Percentiles rank a stretch among this genome's conserved stretches.
These are phyloP conservation scores for Pseudoips prasinana DNA, from an alignment of 2,888 invertebrate genomes.

Conservation along the genomic window DNA sequence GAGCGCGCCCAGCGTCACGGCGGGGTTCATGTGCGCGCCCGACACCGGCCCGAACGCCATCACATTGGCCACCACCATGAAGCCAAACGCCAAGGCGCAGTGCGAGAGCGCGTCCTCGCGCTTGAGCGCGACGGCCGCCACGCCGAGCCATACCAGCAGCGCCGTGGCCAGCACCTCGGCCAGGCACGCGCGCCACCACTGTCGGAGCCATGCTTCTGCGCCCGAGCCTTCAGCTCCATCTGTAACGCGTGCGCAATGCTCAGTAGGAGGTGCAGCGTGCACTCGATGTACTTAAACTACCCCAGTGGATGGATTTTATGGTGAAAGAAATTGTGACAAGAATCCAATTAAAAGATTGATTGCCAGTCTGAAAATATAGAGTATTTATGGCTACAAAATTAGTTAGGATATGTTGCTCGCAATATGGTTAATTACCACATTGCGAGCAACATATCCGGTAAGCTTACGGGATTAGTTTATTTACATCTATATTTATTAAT, in stretches of 20 bases:
- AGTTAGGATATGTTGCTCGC: no score
- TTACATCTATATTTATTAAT: no score
- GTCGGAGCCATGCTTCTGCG: slow-evolving; percentile 39
- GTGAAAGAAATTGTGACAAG: no score
- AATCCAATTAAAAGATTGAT: no score
- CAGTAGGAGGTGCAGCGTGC: no score
- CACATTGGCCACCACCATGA: slow-evolving; percentile 52
- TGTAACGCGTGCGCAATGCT: neutral
- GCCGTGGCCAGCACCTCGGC: slow-evolving; percentile 61
- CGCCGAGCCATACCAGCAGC: slow-evolving; percentile 64
- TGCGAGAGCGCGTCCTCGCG: slow-evolving; percentile 44
- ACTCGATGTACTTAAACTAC: no score
- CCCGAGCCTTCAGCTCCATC: slow-evolving; percentile 13
- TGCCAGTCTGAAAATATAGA: no score
- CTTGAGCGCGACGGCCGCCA: slow-evolving; percentile 33
- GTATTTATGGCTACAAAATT: no score
- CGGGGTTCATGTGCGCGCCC: slow-evolving; percentile 90
- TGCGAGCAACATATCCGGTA: no score
- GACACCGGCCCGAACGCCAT: slow-evolving; percentile 85
- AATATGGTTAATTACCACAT: no score
- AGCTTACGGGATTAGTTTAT: no score
- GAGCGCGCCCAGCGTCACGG: slow-evolving; percentile 86
- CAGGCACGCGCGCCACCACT: slow-evolving; percentile 64
- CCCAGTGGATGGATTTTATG: no score
- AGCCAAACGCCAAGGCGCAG: slow-evolving; percentile 65